phyloP scores from a whole-genome alignment of 2,797 vertebrate genomes.

The Myotis vivesi region DNA sequence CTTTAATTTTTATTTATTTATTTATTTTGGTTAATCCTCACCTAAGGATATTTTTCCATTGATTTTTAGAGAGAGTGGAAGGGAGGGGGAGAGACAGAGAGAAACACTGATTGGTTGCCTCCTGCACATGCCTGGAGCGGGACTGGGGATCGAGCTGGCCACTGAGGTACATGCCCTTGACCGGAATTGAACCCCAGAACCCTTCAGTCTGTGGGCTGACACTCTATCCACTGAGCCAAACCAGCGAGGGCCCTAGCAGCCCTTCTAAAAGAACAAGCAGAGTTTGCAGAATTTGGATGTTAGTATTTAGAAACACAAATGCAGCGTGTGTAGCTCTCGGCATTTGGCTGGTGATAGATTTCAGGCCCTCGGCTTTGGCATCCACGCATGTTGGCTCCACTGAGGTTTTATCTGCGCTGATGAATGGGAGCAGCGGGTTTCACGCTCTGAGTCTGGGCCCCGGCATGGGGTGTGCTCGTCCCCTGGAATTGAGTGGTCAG shows the following conservation, averaged over 20 bases:
- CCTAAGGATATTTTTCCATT: too few relatives aligned
- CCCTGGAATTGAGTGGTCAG: background rate
- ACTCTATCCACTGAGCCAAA: too few relatives aligned
- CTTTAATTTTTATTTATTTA: background rate
- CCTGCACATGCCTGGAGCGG: too few relatives aligned
- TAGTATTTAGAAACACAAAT: background rate
- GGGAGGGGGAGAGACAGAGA: too few relatives aligned
- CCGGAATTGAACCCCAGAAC: too few relatives aligned
- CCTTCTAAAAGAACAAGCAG: background rate
- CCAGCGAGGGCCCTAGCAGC: background rate
- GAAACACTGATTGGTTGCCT: too few relatives aligned
- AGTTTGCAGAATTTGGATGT: background rate
- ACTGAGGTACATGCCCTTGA: too few relatives aligned
- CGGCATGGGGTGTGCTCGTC: too few relatives aligned
- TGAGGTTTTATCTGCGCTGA: background rate
- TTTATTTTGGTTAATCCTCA: too few relatives aligned
- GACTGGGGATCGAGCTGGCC: too few relatives aligned
- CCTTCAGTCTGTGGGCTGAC: too few relatives aligned
- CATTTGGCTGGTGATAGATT: background rate
- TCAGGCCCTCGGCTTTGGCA: fast-evolving
- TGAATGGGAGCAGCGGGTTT: background rate
- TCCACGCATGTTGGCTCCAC: background rate
- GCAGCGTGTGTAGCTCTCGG: background rate
- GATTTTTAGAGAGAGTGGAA: too few relatives aligned
- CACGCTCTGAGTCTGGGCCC: background rate